phyloP scores from a whole-genome alignment of 2,797 vertebrate species.

The Cuniculus paca region DNA sequence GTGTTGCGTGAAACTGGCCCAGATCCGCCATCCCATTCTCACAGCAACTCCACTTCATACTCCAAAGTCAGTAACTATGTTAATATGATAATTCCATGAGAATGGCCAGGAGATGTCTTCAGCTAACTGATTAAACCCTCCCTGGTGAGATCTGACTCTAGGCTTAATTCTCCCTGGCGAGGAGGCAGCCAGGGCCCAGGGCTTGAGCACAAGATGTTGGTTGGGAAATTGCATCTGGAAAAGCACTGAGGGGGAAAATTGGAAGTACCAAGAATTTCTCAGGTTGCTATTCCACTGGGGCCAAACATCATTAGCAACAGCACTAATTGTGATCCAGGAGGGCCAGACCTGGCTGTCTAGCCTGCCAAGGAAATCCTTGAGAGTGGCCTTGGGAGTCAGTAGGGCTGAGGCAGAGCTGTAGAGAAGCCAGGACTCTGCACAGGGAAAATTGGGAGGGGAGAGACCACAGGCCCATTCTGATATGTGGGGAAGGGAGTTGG shows the following conservation, averaged over 20 bases:
- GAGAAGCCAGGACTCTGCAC: background rate
- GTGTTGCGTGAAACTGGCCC: background rate
- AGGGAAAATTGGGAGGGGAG: background rate
- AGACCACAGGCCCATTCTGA: background rate
- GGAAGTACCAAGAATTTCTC: conserved; percentile 75
- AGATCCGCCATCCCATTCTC: background rate
- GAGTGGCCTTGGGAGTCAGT: background rate
- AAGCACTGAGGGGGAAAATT: conserved; percentile 68
- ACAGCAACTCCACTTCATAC: background rate
- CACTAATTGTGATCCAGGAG: conserved; percentile 73
- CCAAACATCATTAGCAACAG: conserved; percentile 69
- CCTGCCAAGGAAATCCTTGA: conserved; percentile 57
- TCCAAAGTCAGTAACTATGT: conserved; percentile 5
- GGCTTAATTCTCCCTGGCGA: conserved; percentile 9
- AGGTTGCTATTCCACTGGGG: conserved; percentile 66
- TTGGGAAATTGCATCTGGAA: conserved; percentile 57
- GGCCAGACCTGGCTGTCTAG: conserved; percentile 60
- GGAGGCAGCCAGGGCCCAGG: background rate
- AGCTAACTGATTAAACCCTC: conserved; percentile 58
- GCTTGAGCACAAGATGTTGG: conserved; percentile 27
- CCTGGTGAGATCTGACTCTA: conserved; percentile 20
- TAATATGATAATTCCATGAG: conserved; percentile 68
- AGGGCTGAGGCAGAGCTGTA: background rate
- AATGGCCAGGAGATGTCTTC: conserved; percentile 56
- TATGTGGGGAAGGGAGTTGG: background rate